These are phyloP conservation scores for Panulirus ornatus DNA, from an alignment of 1,140 invertebrate species.

Conservation along the genomic window DNA sequence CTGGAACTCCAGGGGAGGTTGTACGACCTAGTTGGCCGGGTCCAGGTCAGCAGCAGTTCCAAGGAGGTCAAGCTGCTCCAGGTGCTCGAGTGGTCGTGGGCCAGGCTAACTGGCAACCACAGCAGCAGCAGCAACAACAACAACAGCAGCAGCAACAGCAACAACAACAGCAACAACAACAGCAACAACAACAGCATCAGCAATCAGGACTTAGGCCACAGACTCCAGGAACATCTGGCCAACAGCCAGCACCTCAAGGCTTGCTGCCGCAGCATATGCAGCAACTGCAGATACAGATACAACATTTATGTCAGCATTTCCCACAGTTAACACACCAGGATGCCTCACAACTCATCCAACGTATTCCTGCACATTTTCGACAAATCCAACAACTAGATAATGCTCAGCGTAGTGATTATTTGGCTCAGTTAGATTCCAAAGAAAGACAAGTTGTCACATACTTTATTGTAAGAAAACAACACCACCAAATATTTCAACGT, in stretches of 20 bases:
- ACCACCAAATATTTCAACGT: constrained; percentile 79
- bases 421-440: constrained; percentile 79
- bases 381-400: constrained; percentile 76
- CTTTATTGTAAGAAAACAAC: constrained; percentile 78
- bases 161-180: too few relatives aligned
- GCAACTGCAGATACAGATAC: constrained; percentile 82
- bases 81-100: constrained; percentile 44
- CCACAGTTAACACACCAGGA: constrained; percentile 78
- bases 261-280: constrained; percentile 69
- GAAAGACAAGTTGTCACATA: constrained; percentile 78
- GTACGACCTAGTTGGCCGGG: constrained; percentile 48
- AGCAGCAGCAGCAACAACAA: constrained; percentile 66
- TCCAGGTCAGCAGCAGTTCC: constrained; percentile 61
- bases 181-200: constrained; percentile 69
- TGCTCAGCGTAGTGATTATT: constrained; percentile 78
- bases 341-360: constrained; percentile 77
- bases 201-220: constrained; percentile 79
- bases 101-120: constrained; percentile 47
- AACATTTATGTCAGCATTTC: constrained; percentile 77
- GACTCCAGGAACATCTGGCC: constrained; percentile 83
- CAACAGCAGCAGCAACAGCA: constrained; percentile 73
- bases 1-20: constrained; percentile 32
- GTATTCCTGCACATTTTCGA: constrained; percentile 57
- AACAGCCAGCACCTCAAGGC: constrained; percentile 53
- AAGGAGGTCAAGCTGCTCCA: constrained; percentile 41